Conservation (phyloP, 1,140 invertebrate genomes). For the Ruditapes philippinarum region DNA sequence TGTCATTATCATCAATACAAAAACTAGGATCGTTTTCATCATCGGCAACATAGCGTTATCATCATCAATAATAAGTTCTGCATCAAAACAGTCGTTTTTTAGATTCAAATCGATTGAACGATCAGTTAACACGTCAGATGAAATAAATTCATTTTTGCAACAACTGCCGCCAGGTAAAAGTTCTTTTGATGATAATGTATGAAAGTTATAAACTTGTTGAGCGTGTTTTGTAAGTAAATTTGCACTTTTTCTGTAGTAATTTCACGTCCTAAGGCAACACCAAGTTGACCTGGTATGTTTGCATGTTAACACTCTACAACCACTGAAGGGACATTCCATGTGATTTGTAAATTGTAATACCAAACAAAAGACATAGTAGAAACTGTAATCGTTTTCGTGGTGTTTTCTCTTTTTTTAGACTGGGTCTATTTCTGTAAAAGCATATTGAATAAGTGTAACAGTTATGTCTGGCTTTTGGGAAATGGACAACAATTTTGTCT, state of each 20-base stretch:
- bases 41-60: too few species aligned
- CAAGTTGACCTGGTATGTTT: neutral
- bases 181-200: neutral
- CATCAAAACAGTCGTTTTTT: too few species aligned
- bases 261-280: neutral
- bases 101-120: too few species aligned
- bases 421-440: neutral
- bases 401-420: slow-evolving; percentile 2
- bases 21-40: too few species aligned
- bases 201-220: neutral
- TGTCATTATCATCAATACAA: neutral
- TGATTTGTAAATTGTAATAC: slow-evolving; percentile 24
- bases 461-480: neutral
- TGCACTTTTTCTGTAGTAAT: neutral
- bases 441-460: neutral
- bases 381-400: neutral
- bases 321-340: slow-evolving; percentile 28
- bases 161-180: too few species aligned
- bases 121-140: too few species aligned
- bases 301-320: neutral
- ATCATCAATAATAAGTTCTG: too few species aligned
- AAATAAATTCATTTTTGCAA: too few species aligned
- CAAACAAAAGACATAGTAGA: neutral
- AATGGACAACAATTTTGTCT: slow-evolving; percentile 11
- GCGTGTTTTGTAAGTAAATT: neutral